phyloP scores from a whole-genome alignment of 2,797 vertebrate species.

The Thaleichthys pacificus region DNA sequence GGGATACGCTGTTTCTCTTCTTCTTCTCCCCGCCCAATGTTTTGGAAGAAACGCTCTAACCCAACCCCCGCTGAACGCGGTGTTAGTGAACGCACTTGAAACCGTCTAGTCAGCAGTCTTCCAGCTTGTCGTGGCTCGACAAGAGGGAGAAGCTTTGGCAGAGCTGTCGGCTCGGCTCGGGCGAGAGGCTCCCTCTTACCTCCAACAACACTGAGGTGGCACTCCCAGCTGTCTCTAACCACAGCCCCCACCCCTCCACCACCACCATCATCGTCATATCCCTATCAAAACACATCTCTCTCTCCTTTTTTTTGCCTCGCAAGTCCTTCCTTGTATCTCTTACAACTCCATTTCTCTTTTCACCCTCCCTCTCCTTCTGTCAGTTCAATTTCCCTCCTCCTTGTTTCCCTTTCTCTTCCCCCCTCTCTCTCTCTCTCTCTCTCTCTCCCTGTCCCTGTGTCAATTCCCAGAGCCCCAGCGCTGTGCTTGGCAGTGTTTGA shows the following conservation, averaged over 20 bases:
- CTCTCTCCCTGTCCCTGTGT: constrained; percentile 16
- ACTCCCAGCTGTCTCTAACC: constrained; percentile 34
- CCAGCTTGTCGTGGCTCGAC: no score
- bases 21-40: no score
- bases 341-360: background rate
- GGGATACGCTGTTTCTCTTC: background rate
- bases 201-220: constrained; percentile 52
- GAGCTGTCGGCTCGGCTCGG: background rate
- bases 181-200: constrained; percentile 60
- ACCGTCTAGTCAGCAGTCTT: no score
- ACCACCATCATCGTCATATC: background rate
- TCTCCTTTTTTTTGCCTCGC: background rate
- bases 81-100: no score
- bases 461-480: constrained; percentile 24
- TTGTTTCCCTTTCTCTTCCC: constrained; percentile 2
- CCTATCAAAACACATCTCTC: background rate
- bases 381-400: background rate
- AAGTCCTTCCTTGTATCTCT: no score
- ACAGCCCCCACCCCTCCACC: constrained; percentile 16
- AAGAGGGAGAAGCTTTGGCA: no score
- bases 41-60: background rate
- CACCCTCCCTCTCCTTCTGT: background rate
- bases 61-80: no score
- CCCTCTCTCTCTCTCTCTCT: constrained; percentile 27
- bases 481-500: constrained; percentile 42